Conservation (phyloP, 2,888 invertebrate genomes). For the Eustalomyia histrio region DNA sequence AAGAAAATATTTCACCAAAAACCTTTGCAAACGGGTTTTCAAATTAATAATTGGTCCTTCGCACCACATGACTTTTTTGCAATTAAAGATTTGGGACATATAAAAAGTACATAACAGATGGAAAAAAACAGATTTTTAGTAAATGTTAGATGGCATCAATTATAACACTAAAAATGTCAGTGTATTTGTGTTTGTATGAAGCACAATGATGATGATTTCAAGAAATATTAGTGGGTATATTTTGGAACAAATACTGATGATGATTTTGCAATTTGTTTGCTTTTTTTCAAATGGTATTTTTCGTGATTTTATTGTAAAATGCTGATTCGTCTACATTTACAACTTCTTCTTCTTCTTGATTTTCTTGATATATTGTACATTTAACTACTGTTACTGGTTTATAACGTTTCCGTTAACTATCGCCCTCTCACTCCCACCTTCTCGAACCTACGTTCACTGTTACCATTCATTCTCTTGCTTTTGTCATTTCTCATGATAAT, state of each 20-base stretch:
- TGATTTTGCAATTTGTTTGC: slow-evolving; percentile 60
- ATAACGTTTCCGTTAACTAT: slow-evolving; percentile 35
- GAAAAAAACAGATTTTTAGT: slow-evolving; percentile 13
- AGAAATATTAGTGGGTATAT: slow-evolving; percentile 51
- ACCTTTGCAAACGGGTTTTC: no score
- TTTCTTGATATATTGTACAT: slow-evolving; percentile 46
- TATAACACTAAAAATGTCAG: slow-evolving; percentile 70
- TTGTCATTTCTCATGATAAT: slow-evolving; percentile 38
- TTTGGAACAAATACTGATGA: slow-evolving; percentile 51
- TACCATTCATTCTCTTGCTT: background rate
- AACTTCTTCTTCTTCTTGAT: slow-evolving; percentile 42
- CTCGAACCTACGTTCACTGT: background rate
- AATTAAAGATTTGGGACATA: background rate
- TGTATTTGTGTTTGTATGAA: slow-evolving; percentile 29
- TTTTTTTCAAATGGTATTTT: slow-evolving; percentile 6
- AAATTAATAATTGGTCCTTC: background rate
- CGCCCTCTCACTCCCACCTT: slow-evolving; percentile 5
- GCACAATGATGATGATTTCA: slow-evolving; percentile 49
- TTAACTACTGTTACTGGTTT: slow-evolving; percentile 40
- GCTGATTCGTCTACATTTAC: slow-evolving; percentile 63
- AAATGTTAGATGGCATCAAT: slow-evolving; percentile 75
- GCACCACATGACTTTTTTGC: background rate
- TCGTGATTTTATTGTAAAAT: slow-evolving; percentile 56
- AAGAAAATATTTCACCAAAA: no score
- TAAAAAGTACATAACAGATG: background rate